A percentile compares a stretch with the other conserved stretches of the same genome.
Conservation (phyloP, 2,888 invertebrate species). For the Coelinius sp. region DNA sequence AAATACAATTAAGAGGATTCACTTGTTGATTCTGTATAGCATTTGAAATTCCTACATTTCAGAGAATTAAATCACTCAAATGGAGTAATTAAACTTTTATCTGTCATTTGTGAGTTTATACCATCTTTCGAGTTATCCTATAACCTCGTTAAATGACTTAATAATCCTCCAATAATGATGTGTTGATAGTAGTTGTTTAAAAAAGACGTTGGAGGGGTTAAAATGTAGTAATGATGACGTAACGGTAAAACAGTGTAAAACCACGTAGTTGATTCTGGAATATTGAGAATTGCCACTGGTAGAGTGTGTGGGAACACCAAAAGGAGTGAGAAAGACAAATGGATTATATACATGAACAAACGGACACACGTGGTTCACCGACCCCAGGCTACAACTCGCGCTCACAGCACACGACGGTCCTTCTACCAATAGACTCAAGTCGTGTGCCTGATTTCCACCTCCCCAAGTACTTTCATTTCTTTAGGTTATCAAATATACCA, state of each 20-base stretch:
- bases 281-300: conserved; percentile 1
- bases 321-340: conserved; percentile 24
- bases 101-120: background rate
- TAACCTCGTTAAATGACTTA: background rate
- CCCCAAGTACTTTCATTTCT: conserved; percentile 17
- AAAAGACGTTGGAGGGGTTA: background rate
- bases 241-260: conserved; percentile 11
- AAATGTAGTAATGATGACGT: conserved; percentile 6
- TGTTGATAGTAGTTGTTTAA: background rate
- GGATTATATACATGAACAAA: conserved; percentile 44
- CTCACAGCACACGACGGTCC: conserved; percentile 16
- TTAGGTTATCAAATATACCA: background rate
- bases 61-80: background rate
- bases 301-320: background rate
- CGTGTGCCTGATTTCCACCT: conserved; percentile 54
- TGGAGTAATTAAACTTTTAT: background rate
- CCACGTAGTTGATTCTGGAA: background rate
- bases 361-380: conserved; percentile 64
- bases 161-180: background rate
- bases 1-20: background rate
- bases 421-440: conserved; percentile 22
- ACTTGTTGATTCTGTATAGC: background rate
- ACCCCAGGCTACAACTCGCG: conserved; percentile 49
- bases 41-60: background rate
- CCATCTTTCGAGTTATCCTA: background rate